These are phyloP conservation scores for Lineus longissimus DNA, from an alignment of 1,140 invertebrate species.

Conservation along the genomic window DNA sequence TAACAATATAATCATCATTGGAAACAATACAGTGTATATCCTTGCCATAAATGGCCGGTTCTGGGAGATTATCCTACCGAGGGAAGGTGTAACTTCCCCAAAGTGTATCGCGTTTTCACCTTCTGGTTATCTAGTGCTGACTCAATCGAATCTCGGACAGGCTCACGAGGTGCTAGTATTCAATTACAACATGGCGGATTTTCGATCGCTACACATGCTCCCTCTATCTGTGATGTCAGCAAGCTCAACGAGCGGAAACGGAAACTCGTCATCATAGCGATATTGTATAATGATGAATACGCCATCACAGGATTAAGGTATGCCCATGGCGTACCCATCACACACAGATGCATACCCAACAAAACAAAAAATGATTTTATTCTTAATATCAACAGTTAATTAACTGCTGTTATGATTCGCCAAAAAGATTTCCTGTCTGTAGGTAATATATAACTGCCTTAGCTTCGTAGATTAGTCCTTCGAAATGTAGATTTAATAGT, in stretches of 20 bases:
- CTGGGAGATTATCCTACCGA: slow-evolving; percentile 42
- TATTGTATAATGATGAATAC: too few relatives aligned
- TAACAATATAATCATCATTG: slow-evolving; percentile 43
- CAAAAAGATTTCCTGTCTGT: too few relatives aligned
- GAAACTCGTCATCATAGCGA: too few relatives aligned
- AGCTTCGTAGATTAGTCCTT: too few relatives aligned
- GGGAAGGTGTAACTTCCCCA: slow-evolving; percentile 39
- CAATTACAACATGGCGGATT: slow-evolving; percentile 42
- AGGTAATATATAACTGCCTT: too few relatives aligned
- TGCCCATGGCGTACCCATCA: too few relatives aligned
- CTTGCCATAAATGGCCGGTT: slow-evolving; percentile 43
- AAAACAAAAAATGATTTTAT: too few relatives aligned
- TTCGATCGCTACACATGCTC: slow-evolving; percentile 38
- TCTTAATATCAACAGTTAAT: too few relatives aligned
- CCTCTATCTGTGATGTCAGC: slow-evolving; percentile 41
- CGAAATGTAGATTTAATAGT: too few relatives aligned
- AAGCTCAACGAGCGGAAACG: background rate
- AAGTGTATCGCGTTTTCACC: slow-evolving; percentile 36
- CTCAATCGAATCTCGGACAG: slow-evolving; percentile 32
- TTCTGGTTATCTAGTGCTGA: slow-evolving; percentile 35
- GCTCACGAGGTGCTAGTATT: slow-evolving; percentile 40
- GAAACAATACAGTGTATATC: slow-evolving; percentile 42
- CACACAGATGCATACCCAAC: too few relatives aligned
- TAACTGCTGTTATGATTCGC: too few relatives aligned
- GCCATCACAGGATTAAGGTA: too few relatives aligned